Percentiles rank a stretch among this genome's conserved stretches.
These are phyloP conservation scores for Siderastrea siderea DNA, from an alignment of 92 coral and sea anemone species.

Conservation along the genomic window DNA sequence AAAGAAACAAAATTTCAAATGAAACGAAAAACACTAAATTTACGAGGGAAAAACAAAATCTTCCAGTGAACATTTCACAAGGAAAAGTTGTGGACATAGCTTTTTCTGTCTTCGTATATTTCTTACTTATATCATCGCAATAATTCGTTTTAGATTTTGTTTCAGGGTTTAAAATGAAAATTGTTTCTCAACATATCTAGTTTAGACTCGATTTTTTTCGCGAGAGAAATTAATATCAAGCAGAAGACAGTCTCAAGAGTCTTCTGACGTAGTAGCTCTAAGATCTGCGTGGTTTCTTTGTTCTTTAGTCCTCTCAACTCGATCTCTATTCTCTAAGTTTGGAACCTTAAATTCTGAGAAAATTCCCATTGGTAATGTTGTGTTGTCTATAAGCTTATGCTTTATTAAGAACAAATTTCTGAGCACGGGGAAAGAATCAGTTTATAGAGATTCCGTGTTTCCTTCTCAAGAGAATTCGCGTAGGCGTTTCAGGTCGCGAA, in stretches of 20 bases:
- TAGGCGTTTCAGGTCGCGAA: constrained; percentile 24
- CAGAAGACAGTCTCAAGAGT: too few relatives aligned
- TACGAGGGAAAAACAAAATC: background rate
- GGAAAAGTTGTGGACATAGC: too few relatives aligned
- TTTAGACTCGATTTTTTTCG: too few relatives aligned
- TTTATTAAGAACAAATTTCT: background rate
- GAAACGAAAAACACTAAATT: background rate
- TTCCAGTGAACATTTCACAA: background rate
- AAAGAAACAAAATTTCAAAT: background rate
- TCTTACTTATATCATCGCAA: too few relatives aligned
- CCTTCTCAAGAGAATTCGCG: constrained; percentile 10
- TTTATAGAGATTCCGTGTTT: background rate
- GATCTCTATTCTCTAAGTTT: background rate
- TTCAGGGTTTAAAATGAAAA: too few relatives aligned
- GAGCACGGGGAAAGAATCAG: background rate
- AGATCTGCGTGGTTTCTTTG: constrained; percentile 8
- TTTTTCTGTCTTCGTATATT: too few relatives aligned
- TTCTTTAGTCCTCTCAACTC: background rate
- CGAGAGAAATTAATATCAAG: too few relatives aligned
- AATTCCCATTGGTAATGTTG: background rate
- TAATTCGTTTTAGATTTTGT: too few relatives aligned
- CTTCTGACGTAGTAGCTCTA: too few relatives aligned
- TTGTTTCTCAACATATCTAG: too few relatives aligned
- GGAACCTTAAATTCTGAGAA: background rate
- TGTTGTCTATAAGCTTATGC: background rate